phyloP scores from a whole-genome alignment of 2,113 vertebrate genomes.

The Petromus typicus region DNA sequence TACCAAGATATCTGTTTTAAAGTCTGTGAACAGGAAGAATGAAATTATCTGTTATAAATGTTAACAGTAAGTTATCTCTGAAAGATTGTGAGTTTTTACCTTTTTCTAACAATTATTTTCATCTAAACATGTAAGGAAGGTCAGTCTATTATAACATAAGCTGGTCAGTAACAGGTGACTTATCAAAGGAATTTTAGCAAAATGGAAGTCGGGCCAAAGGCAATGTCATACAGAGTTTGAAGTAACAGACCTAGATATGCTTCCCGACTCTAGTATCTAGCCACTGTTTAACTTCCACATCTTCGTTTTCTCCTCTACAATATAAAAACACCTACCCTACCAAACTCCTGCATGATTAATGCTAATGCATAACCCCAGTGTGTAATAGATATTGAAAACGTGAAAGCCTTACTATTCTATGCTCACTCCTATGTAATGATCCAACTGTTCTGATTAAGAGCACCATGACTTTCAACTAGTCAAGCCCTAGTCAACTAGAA shows the following conservation, averaged over 20 bases:
- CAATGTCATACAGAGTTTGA: background rate
- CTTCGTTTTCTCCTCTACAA: constrained; percentile 8
- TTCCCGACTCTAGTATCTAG: background rate
- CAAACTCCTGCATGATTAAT: background rate
- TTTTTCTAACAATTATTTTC: background rate
- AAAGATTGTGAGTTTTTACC: background rate
- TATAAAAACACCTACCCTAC: background rate
- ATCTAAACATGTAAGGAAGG: background rate
- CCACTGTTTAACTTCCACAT: background rate
- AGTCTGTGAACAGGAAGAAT: background rate
- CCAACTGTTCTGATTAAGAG: constrained; percentile 6
- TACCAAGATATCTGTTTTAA: background rate
- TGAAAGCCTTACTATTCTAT: background rate
- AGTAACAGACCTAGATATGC: background rate
- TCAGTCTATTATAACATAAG: constrained; percentile 11
- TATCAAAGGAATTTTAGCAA: background rate
- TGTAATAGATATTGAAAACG: background rate
- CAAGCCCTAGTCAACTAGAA: too few species aligned
- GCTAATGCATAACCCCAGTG: background rate
- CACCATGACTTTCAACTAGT: too few species aligned
- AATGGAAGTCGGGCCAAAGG: background rate
- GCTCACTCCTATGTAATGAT: background rate
- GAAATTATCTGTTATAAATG: background rate
- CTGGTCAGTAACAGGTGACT: background rate
- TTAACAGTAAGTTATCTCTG: background rate